Percentiles rank a stretch among this genome's conserved stretches.
These are phyloP conservation scores for Trachelus troglodyta DNA, from an alignment of 2,888 invertebrate genomes.

Conservation along the genomic window DNA sequence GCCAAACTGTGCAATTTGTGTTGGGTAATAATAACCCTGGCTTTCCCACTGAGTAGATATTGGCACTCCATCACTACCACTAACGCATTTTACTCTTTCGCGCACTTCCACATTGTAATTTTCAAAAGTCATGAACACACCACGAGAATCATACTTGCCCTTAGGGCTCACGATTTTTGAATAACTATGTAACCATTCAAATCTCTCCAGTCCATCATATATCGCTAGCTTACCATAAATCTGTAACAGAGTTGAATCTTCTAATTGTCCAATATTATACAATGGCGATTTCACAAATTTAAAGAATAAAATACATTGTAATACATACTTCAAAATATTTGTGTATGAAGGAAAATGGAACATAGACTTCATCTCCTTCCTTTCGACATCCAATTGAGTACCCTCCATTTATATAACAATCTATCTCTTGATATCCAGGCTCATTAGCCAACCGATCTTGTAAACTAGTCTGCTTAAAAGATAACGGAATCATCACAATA, in stretches of 20 bases:
- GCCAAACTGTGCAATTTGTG: conserved; percentile 98
- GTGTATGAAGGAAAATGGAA: conserved; percentile 92
- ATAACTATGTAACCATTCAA: conserved; percentile 96
- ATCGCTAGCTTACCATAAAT: conserved; percentile 86
- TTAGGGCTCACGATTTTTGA: conserved; percentile 91
- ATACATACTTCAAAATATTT: conserved; percentile 88
- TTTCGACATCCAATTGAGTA: conserved; percentile 82
- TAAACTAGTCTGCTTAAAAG: conserved; percentile 23
- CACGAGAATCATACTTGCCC: conserved; percentile 88
- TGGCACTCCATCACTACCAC: conserved; percentile 92
- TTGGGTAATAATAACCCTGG: conserved; percentile 96
- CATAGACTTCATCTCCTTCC: conserved; percentile 87
- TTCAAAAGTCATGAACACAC: conserved; percentile 96
- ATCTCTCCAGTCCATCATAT: conserved; percentile 80
- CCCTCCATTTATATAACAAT: conserved; percentile 91
- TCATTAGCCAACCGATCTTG: conserved; percentile 61
- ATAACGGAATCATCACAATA: neutral
- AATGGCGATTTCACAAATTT: neutral
- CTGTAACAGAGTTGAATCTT: conserved; percentile 64
- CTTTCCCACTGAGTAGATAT: conserved; percentile 98
- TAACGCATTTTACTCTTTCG: conserved; percentile 95
- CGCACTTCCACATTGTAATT: conserved; percentile 98
- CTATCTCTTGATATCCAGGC: conserved; percentile 76
- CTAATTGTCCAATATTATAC: neutral
- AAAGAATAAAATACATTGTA: conserved; percentile 7